Evolutionary conservation across 2,888 invertebrate genomes (phyloP).

Genomic region (Chalcis sispes): DNA sequence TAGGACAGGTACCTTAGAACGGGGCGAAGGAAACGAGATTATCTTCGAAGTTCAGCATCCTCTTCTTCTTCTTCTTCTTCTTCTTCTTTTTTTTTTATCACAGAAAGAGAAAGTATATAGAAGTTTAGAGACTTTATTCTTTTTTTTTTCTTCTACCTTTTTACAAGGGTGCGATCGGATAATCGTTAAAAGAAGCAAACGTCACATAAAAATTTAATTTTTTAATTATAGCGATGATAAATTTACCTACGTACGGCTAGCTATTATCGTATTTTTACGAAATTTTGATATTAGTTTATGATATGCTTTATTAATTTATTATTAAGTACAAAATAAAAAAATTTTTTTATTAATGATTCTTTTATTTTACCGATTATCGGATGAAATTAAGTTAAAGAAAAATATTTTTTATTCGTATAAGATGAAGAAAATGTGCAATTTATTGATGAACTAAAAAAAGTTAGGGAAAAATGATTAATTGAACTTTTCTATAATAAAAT

Average conservation of each 20-base stretch:
- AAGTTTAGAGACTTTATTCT: slow-evolving; percentile 40
- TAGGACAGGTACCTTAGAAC: slow-evolving; percentile 51
- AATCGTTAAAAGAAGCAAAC: slow-evolving; percentile 30
- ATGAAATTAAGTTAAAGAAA: too few relatives aligned
- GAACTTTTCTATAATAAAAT: too few relatives aligned
- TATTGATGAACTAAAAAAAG: too few relatives aligned
- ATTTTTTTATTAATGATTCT: too few relatives aligned
- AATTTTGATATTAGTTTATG: slow-evolving; percentile 14
- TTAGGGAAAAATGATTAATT: too few relatives aligned
- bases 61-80: slow-evolving; percentile 40
- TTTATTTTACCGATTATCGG: too few relatives aligned
- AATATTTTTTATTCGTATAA: too few relatives aligned
- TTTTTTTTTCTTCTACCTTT: slow-evolving; percentile 17
- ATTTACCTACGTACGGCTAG: too few relatives aligned
- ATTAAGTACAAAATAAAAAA: too few relatives aligned
- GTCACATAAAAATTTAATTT: slow-evolving; percentile 15
- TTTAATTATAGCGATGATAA: background rate
- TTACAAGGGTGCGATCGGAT: slow-evolving; percentile 5
- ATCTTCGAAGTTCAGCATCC: slow-evolving; percentile 42
- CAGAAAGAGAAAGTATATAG: slow-evolving; percentile 56
- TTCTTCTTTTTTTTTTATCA: slow-evolving; percentile 47
- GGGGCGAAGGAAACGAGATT: slow-evolving; percentile 47
- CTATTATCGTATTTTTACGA: slow-evolving; percentile 5
- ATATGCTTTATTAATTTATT: too few relatives aligned
- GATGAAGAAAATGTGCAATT: too few relatives aligned